phyloP scores from a whole-genome alignment of 2,113 vertebrate genomes.

The Canis aureus region DNA sequence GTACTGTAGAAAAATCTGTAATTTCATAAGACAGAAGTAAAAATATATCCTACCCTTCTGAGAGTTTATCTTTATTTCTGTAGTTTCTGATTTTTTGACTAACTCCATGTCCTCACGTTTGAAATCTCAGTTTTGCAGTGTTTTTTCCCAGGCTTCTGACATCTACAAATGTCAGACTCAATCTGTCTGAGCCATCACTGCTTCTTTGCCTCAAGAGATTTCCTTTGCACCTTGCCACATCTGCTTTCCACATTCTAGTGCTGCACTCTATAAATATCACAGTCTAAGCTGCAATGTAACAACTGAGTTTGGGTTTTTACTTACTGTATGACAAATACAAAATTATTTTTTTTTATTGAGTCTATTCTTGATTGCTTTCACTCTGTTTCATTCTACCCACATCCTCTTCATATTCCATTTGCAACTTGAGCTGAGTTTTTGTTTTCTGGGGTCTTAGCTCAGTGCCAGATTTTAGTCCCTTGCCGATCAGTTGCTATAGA shows the following conservation, averaged over 20 bases:
- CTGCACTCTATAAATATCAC: background rate
- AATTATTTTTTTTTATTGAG: background rate
- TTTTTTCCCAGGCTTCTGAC: background rate
- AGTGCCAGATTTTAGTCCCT: background rate
- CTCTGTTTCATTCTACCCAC: background rate
- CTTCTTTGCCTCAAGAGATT: background rate
- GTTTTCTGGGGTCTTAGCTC: background rate
- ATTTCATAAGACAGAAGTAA: background rate
- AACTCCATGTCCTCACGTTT: background rate
- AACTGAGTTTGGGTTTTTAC: background rate
- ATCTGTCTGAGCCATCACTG: background rate
- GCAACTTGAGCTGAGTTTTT: background rate
- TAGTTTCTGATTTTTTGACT: background rate
- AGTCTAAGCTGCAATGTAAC: background rate
- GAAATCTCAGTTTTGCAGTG: background rate
- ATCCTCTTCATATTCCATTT: background rate
- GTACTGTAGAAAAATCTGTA: background rate
- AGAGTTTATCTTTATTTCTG: background rate
- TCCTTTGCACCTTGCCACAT: background rate
- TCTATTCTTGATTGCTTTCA: background rate
- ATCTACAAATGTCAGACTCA: background rate
- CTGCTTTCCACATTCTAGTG: background rate
- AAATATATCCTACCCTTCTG: background rate
- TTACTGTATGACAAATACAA: background rate
- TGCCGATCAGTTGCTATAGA: background rate